These are phyloP conservation scores for Dorcus parallelipipedus DNA, from an alignment of 2,888 invertebrate genomes.

Conservation along the genomic window DNA sequence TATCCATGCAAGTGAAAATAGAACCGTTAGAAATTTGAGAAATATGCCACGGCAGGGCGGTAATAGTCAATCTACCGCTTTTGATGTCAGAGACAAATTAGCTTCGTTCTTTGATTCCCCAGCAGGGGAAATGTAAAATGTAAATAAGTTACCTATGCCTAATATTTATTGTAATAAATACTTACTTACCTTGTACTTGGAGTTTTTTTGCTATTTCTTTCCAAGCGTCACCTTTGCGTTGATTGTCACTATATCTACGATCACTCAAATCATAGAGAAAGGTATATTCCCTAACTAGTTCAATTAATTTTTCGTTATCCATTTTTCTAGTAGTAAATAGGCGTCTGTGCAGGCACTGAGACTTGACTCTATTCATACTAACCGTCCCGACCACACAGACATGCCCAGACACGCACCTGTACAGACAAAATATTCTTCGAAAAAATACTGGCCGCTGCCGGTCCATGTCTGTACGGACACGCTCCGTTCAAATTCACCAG, in stretches of 20 bases:
- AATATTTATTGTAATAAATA: not conserved
- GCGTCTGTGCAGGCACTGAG: no score
- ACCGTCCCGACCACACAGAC: no score
- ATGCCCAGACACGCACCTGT: no score
- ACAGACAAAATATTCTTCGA: no score
- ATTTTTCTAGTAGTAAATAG: no score
- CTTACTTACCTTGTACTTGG: conserved; percentile 6
- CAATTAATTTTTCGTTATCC: no score
- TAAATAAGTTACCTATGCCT: not conserved
- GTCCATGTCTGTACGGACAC: no score
- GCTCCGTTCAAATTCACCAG: no score
- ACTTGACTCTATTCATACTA: no score
- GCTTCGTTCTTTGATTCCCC: not conserved
- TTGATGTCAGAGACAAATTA: not conserved
- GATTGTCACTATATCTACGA: conserved; percentile 10
- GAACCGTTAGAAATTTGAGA: not conserved
- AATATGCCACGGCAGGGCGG: not conserved
- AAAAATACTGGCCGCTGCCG: no score
- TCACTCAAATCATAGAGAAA: conserved; percentile 6
- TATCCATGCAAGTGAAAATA: conserved; percentile 2
- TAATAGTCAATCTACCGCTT: not conserved
- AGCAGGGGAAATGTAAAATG: not conserved
- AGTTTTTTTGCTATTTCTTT: conserved; percentile 9
- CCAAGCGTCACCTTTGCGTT: conserved; percentile 7
- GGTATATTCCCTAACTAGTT: not conserved